These are phyloP conservation scores for Sesamia nonagrioides DNA, from an alignment of 1,140 invertebrate genomes.

Conservation along the genomic window DNA sequence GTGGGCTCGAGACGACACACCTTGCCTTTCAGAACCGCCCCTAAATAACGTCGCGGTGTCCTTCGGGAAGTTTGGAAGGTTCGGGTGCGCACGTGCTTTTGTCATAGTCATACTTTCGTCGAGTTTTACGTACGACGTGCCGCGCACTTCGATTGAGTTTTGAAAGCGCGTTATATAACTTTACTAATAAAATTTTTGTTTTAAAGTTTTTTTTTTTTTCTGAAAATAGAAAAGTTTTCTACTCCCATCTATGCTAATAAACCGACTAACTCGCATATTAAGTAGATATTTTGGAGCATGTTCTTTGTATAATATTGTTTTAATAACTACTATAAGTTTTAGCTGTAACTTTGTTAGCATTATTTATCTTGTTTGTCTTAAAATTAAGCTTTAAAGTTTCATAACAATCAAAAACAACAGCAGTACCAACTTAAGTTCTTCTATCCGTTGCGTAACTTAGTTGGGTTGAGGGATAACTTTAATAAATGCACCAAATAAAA, in stretches of 20 bases:
- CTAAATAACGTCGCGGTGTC: constrained; percentile 79
- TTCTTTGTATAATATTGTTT: constrained; percentile 22
- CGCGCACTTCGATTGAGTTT: constrained; percentile 77
- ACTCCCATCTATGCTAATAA: constrained; percentile 54
- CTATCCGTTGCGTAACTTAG: neutral
- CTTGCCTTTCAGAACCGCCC: constrained; percentile 80
- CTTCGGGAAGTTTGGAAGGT: constrained; percentile 82
- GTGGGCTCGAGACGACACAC: constrained; percentile 72
- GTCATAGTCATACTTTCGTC: constrained; percentile 81
- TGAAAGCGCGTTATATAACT: constrained; percentile 69
- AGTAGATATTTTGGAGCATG: constrained; percentile 20
- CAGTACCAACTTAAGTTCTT: neutral
- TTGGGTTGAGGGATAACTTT: neutral
- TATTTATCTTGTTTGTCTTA: constrained; percentile 37
- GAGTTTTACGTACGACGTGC: constrained; percentile 83
- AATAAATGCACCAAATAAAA: neutral
- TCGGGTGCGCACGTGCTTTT: constrained; percentile 81
- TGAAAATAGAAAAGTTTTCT: constrained; percentile 63
- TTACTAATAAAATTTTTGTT: constrained; percentile 70
- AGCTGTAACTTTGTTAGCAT: constrained; percentile 19
- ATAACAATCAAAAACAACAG: constrained; percentile 11
- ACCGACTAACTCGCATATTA: constrained; percentile 50
- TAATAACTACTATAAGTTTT: constrained; percentile 17
- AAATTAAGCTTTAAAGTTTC: constrained; percentile 23
- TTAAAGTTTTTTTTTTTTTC: constrained; percentile 70